A percentile compares a stretch with the other conserved stretches of the same genome.
Conservation (phyloP, 30 jellyfish, hydroid and myxozoan genomes). For the Cassiopea xamachana region DNA sequence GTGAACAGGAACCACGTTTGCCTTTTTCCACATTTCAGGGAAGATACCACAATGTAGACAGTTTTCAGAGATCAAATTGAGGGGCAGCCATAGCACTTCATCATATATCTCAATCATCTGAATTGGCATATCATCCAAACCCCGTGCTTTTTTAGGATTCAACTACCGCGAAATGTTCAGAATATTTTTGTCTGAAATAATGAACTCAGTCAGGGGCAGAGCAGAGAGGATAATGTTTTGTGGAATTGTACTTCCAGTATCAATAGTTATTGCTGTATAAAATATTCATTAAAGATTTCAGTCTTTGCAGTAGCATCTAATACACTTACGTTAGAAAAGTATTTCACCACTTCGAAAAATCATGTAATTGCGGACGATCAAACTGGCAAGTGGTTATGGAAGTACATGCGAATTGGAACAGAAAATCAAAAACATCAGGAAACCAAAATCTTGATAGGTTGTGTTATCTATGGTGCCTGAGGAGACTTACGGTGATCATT, state of each 20-base stretch:
- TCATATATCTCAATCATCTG: conserved; percentile 45
- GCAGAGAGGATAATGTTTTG: not conserved
- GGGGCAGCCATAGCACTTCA: conserved; percentile 41
- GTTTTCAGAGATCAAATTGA: not conserved
- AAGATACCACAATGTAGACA: not conserved
- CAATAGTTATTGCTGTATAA: not conserved
- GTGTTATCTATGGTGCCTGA: conserved; percentile 66
- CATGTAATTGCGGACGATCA: not conserved
- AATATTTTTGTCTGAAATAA: not conserved
- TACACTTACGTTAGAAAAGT: not conserved
- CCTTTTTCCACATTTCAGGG: not conserved
- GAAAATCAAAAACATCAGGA: not conserved
- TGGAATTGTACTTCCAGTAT: not conserved
- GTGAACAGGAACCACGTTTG: not conserved
- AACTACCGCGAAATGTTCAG: not conserved
- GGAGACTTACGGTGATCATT: conserved; percentile 25
- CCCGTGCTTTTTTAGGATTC: conserved; percentile 26
- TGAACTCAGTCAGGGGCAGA: not conserved
- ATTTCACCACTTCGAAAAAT: not conserved
- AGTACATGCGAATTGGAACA: not conserved
- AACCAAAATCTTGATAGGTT: not conserved
- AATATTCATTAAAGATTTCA: not conserved
- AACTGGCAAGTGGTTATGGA: not conserved
- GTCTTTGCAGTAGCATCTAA: not conserved
- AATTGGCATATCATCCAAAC: conserved; percentile 50